These are phyloP conservation scores for Cyclargus thomasi DNA, from an alignment of 1,140 invertebrate species.

Conservation along the genomic window DNA sequence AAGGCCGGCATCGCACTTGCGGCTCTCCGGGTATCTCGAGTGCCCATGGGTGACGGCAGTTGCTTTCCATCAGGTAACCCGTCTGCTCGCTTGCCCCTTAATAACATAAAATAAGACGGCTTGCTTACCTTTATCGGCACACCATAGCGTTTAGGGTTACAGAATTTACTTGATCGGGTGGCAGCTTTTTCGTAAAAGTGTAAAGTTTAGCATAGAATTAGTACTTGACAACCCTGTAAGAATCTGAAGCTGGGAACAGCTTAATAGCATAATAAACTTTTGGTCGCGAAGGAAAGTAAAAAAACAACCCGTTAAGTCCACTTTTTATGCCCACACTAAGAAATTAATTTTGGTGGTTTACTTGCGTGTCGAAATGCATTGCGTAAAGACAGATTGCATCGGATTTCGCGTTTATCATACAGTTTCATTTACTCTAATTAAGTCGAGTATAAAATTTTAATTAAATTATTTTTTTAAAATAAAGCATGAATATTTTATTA, in stretches of 20 bases:
- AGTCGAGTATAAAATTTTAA: not conserved
- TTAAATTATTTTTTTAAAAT: not conserved
- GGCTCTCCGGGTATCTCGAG: too few relatives aligned
- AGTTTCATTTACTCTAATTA: constrained; percentile 3
- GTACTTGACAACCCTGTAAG: not conserved
- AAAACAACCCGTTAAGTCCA: constrained; percentile 5
- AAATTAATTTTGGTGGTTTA: constrained; percentile 10
- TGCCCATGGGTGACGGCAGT: too few relatives aligned
- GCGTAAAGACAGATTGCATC: constrained; percentile 4
- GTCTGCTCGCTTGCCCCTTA: too few relatives aligned
- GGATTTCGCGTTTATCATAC: not conserved
- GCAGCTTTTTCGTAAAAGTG: too few relatives aligned
- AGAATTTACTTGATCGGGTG: too few relatives aligned
- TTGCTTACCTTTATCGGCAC: too few relatives aligned
- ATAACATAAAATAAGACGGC: too few relatives aligned
- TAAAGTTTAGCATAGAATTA: not conserved
- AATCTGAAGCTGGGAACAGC: constrained; percentile 4
- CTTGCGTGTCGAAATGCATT: constrained; percentile 3
- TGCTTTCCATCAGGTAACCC: too few relatives aligned
- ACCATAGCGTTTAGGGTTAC: too few relatives aligned
- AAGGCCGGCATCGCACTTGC: too few relatives aligned
- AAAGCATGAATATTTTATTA: too few relatives aligned
- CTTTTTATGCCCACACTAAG: not conserved
- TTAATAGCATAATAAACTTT: constrained; percentile 8
- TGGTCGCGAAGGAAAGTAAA: constrained; percentile 5